Conservation (phyloP, 2,888 invertebrate genomes). For the Rambutsinella grinnellia region DNA sequence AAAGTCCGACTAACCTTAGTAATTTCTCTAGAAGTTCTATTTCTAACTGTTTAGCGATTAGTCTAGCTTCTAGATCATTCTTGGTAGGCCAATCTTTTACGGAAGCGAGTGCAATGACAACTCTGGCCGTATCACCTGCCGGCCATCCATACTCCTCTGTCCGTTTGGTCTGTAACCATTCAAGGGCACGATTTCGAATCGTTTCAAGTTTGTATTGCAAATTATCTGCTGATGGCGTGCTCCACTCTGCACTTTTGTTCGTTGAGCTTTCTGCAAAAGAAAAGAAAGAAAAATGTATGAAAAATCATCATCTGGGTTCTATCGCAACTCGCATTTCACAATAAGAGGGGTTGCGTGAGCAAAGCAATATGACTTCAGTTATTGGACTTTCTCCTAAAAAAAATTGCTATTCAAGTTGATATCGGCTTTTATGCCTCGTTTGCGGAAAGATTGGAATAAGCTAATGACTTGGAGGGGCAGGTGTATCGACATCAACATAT, state of each 20-base stretch:
- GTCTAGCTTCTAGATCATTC: conserved; percentile 78
- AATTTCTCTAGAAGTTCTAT: conserved; percentile 86
- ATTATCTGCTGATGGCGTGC: conserved; percentile 53
- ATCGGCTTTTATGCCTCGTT: no score
- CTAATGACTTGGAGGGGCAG: no score
- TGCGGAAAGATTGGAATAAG: no score
- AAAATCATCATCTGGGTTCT: no score
- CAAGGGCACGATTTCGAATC: conserved; percentile 74
- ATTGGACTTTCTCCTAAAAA: no score
- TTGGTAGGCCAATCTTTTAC: conserved; percentile 70
- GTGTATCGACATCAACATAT: no score
- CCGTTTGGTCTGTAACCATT: conserved; percentile 78
- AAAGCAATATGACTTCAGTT: no score
- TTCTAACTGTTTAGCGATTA: conserved; percentile 89
- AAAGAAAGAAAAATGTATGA: no score
- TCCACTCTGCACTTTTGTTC: conserved; percentile 55
- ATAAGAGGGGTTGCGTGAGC: no score
- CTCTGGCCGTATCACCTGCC: conserved; percentile 86
- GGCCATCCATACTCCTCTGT: conserved; percentile 75
- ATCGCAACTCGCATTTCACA: no score
- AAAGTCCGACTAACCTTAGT: conserved; percentile 76
- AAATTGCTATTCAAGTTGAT: no score
- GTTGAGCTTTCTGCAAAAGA: conserved; percentile 57
- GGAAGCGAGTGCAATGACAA: conserved; percentile 82
- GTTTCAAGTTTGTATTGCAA: conserved; percentile 60